Percentiles rank a stretch among this genome's conserved stretches.
Evolutionary conservation across 2,888 invertebrate genomes (phyloP).

Genomic region (Tetragnatha montana): DNA sequence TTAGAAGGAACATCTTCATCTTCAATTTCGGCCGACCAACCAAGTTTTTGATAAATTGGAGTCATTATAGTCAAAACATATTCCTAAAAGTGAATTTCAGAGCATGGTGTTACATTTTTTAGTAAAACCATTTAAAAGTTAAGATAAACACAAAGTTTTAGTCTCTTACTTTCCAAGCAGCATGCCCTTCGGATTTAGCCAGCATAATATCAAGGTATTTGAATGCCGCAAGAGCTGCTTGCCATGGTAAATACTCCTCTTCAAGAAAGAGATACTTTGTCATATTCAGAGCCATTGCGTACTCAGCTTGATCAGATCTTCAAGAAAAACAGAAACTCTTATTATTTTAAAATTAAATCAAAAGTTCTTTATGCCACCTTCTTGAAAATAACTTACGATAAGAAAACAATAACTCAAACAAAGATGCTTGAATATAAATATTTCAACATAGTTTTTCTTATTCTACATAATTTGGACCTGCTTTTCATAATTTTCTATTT

Average conservation of each 20-base stretch:
- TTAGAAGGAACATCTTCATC: constrained; percentile 28
- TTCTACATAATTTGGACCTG: too few relatives aligned
- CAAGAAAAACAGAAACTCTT: background rate
- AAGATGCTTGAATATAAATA: background rate
- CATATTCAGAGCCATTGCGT: constrained; percentile 56
- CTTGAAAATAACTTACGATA: background rate
- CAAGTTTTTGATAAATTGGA: constrained; percentile 48
- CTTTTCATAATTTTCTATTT: too few relatives aligned
- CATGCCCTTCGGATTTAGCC: constrained; percentile 41
- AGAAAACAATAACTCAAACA: background rate
- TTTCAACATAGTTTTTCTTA: too few relatives aligned
- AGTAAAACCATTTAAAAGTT: background rate
- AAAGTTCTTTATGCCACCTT: too few relatives aligned
- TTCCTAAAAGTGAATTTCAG: constrained; percentile 16
- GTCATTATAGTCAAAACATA: constrained; percentile 58
- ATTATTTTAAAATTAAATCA: background rate
- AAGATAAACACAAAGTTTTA: background rate
- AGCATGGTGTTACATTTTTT: background rate
- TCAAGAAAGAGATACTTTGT: constrained; percentile 61
- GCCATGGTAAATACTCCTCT: constrained; percentile 63
- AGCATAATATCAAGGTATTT: constrained; percentile 60
- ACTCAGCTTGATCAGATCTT: constrained; percentile 52
- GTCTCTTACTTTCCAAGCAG: constrained; percentile 45
- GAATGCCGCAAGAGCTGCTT: constrained; percentile 54
- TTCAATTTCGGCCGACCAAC: constrained; percentile 38